These are phyloP conservation scores for Drosophila nigricruria DNA, from an alignment of 2,888 invertebrate species.

Conservation along the genomic window DNA sequence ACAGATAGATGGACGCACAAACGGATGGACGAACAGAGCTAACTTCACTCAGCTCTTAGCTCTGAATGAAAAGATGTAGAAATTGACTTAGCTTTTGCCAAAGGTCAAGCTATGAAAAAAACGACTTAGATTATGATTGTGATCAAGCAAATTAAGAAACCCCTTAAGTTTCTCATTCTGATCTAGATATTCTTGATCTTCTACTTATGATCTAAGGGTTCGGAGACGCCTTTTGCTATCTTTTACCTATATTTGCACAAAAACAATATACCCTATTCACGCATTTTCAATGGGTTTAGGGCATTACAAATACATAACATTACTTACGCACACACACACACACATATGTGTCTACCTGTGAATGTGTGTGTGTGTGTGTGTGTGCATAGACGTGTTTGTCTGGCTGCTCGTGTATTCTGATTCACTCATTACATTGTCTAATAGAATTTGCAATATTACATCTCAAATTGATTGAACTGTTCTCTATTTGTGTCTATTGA, in stretches of 20 bases:
- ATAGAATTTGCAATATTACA: constrained; percentile 5
- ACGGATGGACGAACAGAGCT: no score
- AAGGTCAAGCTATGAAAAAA: no score
- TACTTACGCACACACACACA: background rate
- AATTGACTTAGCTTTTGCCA: no score
- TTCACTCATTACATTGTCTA: constrained; percentile 4
- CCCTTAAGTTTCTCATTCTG: no score
- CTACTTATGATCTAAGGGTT: background rate
- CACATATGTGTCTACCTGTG: background rate
- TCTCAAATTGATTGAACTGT: constrained; percentile 1
- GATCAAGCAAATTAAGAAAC: no score
- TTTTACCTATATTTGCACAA: no score
- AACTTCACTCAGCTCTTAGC: background rate
- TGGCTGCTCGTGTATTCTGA: background rate
- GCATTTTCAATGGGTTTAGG: background rate
- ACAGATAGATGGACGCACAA: no score
- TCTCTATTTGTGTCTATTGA: background rate
- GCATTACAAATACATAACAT: background rate
- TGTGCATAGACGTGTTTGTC: background rate
- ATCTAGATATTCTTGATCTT: no score
- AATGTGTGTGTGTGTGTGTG: background rate
- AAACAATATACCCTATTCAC: background rate
- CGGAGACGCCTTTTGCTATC: background rate
- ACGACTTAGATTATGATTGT: no score
- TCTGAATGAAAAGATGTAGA: no score